Evolutionary conservation across 1,140 invertebrate species (phyloP), one percentile per base, ranked within the genome.

Genomic region (Pinna nobilis): DNA sequence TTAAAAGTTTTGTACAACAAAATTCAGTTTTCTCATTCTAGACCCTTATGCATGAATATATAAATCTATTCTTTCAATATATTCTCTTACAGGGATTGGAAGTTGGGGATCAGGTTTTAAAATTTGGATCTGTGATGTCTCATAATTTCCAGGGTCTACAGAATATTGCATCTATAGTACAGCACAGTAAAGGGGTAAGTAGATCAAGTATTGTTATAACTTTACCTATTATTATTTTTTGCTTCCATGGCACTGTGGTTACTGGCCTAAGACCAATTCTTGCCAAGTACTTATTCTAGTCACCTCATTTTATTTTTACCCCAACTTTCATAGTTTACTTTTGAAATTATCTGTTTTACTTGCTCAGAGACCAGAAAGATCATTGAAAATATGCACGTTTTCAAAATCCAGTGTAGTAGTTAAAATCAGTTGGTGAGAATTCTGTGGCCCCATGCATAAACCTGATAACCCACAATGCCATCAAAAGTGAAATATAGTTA

Each of bases 81-180:
- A 13, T 49, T 77, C 77, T 77, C 91, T 78, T 90, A 50, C 83
- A 96, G 95, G 95, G 95, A n/a, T 88, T 97, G 3, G 86, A 91
- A 80, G 91, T 92, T 30, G 92, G 93, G 49, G 96, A 97, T 90
- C 87, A 92, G 44, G 90, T 97, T 5, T 77, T 95, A 1, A 91
- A 94, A 79, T 96, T 97, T 91, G 96, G 96, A n/a, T 95, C 95
- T 0, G 88, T 97, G 2, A 94, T 93, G 76, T 84, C 87, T 25
- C 89, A 85, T 9, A 97, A 97, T 88, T 97, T 95, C 83, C 90
- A 91, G 50, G 90, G 91, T 50, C 84, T 96, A 1, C 89, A 90
- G 23, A 93, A 95, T 87, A 87, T 92, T 64, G 85, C 81, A 13
- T 91, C 91, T 4, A 85, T 97, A 23, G 94, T 97, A 6, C 91